Evolutionary conservation across 2,797 vertebrate genomes (phyloP).

Genomic region (Diplodus puntazzo): DNA sequence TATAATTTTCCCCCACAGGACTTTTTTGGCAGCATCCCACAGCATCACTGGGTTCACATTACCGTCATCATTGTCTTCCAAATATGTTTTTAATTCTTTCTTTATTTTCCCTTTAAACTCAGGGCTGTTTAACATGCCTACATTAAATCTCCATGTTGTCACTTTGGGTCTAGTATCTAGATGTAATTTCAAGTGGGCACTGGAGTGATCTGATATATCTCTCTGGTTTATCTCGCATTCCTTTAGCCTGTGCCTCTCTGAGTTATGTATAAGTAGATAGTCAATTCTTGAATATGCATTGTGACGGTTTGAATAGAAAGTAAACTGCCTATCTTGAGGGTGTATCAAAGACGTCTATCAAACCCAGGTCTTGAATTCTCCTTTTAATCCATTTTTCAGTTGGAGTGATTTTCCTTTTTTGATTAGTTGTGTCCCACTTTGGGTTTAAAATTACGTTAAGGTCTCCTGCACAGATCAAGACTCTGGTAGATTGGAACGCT

Average conservation of each 20-base stretch:
- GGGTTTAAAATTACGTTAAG: too few relatives aligned
- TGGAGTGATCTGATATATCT: background rate
- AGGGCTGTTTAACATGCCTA: background rate
- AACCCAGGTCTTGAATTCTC: too few relatives aligned
- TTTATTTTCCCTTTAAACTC: background rate
- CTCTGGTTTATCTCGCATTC: background rate
- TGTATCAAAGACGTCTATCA: too few relatives aligned
- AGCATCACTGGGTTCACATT: background rate
- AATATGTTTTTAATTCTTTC: background rate
- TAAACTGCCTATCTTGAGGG: too few relatives aligned
- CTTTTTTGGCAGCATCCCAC: background rate
- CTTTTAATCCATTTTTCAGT: too few relatives aligned
- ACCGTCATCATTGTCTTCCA: background rate
- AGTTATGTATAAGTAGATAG: too few relatives aligned
- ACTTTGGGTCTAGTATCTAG: background rate
- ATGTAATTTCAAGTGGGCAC: background rate
- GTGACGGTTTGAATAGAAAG: too few relatives aligned
- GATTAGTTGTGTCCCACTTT: too few relatives aligned
- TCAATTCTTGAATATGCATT: too few relatives aligned
- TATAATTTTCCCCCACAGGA: background rate
- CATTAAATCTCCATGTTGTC: background rate
- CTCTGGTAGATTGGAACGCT: background rate
- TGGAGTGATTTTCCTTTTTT: too few relatives aligned
- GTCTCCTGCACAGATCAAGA: too few relatives aligned
- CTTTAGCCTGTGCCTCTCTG: too few relatives aligned